A percentile compares a stretch with the other conserved stretches of the same genome.
Evolutionary conservation across 2,888 invertebrate species (phyloP).

Genomic region (Euplagia quadripunctaria): DNA sequence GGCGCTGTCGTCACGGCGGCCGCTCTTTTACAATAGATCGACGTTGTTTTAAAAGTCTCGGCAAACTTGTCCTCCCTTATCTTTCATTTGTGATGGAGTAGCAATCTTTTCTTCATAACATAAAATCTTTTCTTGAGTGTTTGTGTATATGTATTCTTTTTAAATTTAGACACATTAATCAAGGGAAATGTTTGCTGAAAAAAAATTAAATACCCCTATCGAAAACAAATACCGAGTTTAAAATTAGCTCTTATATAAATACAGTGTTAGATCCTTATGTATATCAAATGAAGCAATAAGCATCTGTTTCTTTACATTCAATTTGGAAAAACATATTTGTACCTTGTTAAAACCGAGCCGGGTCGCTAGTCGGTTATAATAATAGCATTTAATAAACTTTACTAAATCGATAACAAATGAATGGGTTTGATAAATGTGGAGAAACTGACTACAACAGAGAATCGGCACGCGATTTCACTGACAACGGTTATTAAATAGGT

Average conservation of each 20-base stretch:
- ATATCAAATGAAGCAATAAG: too few species aligned
- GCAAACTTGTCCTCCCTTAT: slow-evolving; percentile 75
- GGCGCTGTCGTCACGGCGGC: slow-evolving; percentile 74
- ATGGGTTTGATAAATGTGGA: background rate
- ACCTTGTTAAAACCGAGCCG: too few species aligned
- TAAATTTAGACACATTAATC: background rate
- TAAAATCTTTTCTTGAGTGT: slow-evolving; percentile 36
- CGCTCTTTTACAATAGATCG: slow-evolving; percentile 73
- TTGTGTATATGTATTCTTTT: background rate
- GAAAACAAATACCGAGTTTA: too few species aligned
- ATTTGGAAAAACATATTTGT: background rate
- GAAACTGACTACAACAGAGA: background rate
- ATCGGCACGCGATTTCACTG: background rate
- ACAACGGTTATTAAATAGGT: background rate
- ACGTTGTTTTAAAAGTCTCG: slow-evolving; percentile 73
- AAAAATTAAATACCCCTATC: background rate
- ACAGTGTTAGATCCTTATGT: too few species aligned
- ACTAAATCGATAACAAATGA: background rate
- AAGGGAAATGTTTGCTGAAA: background rate
- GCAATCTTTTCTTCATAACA: slow-evolving; percentile 58
- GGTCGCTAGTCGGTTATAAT: background rate
- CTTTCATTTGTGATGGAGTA: slow-evolving; percentile 74
- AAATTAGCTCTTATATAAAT: too few species aligned
- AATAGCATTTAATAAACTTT: background rate
- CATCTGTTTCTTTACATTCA: too few species aligned